Evolutionary conservation across 2,797 vertebrate species (phyloP).

Genomic region (Triplophysa bombifrons): DNA sequence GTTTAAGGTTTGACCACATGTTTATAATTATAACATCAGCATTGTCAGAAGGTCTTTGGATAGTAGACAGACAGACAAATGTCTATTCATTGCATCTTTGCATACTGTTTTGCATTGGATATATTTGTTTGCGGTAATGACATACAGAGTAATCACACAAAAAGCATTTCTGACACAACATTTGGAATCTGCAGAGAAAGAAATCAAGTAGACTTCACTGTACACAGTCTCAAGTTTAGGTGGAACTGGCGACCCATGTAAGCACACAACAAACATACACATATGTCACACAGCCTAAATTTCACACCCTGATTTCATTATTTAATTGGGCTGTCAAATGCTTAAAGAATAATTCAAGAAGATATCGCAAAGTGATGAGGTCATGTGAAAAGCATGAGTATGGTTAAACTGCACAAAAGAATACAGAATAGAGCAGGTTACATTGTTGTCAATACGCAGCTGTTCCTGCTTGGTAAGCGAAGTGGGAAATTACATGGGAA

Average conservation of each 20-base stretch:
- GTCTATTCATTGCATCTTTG: constrained; percentile 16
- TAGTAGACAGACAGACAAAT: background rate
- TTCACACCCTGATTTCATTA: too few relatives aligned
- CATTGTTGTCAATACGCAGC: constrained; percentile 1
- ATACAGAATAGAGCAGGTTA: background rate
- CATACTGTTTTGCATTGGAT: constrained; percentile 38
- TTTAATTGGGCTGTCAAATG: too few relatives aligned
- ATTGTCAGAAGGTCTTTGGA: background rate
- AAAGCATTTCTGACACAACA: background rate
- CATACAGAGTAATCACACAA: background rate
- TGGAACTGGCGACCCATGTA: background rate
- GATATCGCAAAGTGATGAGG: too few relatives aligned
- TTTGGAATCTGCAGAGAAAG: background rate
- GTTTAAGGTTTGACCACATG: background rate
- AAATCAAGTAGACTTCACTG: constrained; percentile 5
- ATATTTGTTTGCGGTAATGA: background rate
- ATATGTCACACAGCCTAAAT: constrained; percentile 43
- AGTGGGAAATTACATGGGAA: too few relatives aligned
- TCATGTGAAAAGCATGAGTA: constrained; percentile 13
- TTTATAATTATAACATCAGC: background rate
- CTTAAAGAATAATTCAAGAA: too few relatives aligned
- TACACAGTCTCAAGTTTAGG: background rate
- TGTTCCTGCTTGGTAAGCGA: constrained; percentile 24
- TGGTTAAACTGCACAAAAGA: background rate
- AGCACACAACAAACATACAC: constrained; percentile 1